phyloP scores from a whole-genome alignment of 1,140 invertebrate species.

The Leptoteleia sp. region DNA sequence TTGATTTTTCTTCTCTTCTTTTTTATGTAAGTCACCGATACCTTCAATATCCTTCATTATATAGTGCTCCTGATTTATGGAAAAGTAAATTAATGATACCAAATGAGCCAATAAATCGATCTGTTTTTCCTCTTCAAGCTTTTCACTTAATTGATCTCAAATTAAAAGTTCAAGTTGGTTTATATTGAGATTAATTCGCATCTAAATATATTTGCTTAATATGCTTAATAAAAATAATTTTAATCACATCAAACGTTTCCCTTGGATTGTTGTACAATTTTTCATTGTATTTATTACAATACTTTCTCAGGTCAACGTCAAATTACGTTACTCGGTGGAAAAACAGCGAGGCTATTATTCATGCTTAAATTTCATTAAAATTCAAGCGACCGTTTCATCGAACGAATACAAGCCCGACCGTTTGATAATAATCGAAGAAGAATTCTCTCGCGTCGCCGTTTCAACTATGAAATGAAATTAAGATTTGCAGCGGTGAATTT shows the following conservation, averaged over 20 bases:
- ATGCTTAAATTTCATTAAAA: conserved; percentile 50
- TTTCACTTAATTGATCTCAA: conserved; percentile 1
- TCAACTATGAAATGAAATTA: conserved; percentile 20
- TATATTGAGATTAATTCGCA: background rate
- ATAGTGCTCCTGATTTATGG: conserved; percentile 10
- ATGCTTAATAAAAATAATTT: too few species aligned
- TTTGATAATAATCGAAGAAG: conserved; percentile 32
- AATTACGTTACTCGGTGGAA: too few species aligned
- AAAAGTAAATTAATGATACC: conserved; percentile 15
- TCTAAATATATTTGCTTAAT: too few species aligned
- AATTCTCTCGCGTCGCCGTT: conserved; percentile 14
- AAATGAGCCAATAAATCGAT: background rate
- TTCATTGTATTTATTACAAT: too few species aligned
- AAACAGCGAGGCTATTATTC: too few species aligned
- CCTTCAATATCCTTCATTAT: conserved; percentile 4
- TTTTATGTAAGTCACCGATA: conserved; percentile 8
- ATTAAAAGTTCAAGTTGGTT: conserved; percentile 12
- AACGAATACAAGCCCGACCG: conserved; percentile 3
- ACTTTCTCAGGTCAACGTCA: too few species aligned
- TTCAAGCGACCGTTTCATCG: conserved; percentile 28
- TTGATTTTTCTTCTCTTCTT: too few species aligned
- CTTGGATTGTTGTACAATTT: too few species aligned
- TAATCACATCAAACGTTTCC: too few species aligned
- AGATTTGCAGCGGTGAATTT: conserved; percentile 28
- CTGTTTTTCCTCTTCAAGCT: background rate